phyloP scores from a whole-genome alignment of 1,140 invertebrate genomes.

The Aphaenogaster rudis region DNA sequence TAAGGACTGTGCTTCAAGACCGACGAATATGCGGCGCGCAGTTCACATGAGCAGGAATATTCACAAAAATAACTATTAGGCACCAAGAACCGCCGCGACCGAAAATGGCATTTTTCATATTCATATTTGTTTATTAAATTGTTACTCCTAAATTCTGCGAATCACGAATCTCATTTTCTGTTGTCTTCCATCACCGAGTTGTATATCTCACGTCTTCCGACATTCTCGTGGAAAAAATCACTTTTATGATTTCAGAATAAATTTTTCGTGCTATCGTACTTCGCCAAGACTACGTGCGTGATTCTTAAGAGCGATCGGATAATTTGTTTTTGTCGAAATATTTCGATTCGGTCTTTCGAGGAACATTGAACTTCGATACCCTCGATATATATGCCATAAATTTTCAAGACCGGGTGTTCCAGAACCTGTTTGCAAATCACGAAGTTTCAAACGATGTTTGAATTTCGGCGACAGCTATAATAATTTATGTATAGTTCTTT shows the following conservation, averaged over 20 bases:
- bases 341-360: background rate
- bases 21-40: no score
- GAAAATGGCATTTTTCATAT: no score
- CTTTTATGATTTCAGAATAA: background rate
- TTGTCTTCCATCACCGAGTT: background rate
- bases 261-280: background rate
- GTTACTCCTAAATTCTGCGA: background rate
- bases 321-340: background rate
- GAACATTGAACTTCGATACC: background rate
- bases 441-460: constrained; percentile 24
- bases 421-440: constrained; percentile 1
- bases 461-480: background rate
- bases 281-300: background rate
- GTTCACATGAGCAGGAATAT: no score
- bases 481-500: constrained; percentile 49
- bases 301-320: background rate
- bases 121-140: background rate
- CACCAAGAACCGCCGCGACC: no score
- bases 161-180: background rate
- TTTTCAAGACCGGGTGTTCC: constrained; percentile 2
- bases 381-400: background rate
- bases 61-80: no score
- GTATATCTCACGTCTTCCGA: background rate
- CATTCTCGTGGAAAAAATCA: background rate
- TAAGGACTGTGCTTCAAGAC: no score